Percentiles rank a stretch among this genome's conserved stretches.
phyloP scores from a whole-genome alignment of 2,888 invertebrate species.

The Macrostomum cliftonense region DNA sequence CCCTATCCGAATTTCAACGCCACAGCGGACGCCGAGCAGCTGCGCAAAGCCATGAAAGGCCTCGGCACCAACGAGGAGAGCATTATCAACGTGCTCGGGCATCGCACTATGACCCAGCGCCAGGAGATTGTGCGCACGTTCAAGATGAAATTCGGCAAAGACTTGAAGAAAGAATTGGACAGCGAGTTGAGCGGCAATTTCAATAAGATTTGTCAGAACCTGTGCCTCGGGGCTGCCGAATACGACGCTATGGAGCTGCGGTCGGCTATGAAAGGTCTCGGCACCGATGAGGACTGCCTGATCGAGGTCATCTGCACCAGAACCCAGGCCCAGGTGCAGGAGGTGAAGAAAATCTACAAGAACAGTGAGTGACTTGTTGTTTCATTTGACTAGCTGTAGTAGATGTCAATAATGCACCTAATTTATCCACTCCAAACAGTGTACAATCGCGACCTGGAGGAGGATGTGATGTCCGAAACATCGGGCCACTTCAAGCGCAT shows the following conservation, averaged over 20 bases:
- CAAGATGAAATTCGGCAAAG: constrained; percentile 37
- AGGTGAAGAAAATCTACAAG: too few relatives aligned
- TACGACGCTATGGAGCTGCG: constrained; percentile 33
- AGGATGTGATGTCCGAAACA: constrained; percentile 32
- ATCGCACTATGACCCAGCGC: constrained; percentile 31
- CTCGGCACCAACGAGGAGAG: constrained; percentile 34
- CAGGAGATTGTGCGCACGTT: constrained; percentile 25
- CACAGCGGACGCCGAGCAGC: constrained; percentile 31
- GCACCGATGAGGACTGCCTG: constrained; percentile 35
- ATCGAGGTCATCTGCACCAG: constrained; percentile 34
- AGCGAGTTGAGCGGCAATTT: constrained; percentile 35
- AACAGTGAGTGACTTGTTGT: too few relatives aligned
- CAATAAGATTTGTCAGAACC: constrained; percentile 21
- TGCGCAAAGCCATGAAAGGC: constrained; percentile 36
- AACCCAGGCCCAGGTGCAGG: too few relatives aligned
- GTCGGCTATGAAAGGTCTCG: constrained; percentile 35
- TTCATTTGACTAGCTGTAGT: too few relatives aligned
- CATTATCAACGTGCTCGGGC: constrained; percentile 30
- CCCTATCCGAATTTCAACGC: constrained; percentile 33
- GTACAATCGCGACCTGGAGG: constrained; percentile 29
- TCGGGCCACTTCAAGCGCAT: constrained; percentile 33
- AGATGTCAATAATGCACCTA: too few relatives aligned
- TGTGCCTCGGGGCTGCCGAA: constrained; percentile 29
- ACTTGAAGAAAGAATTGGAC: constrained; percentile 28
- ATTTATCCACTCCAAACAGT: constrained; percentile 16